Evolutionary conservation across 1,140 invertebrate species (phyloP).

Genomic region (Chrysopa pallens): DNA sequence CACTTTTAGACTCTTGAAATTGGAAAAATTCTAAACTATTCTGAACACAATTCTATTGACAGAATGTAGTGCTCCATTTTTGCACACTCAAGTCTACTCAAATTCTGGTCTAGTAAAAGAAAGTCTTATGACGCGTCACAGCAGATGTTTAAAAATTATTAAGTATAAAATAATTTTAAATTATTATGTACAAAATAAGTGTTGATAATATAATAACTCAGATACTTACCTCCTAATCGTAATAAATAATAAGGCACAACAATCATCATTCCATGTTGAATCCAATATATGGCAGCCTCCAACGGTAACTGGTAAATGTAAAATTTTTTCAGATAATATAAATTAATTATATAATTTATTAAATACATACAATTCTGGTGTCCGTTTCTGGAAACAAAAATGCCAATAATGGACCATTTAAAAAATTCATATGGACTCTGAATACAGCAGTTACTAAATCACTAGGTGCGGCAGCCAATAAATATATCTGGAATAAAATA

Average conservation of each 20-base stretch:
- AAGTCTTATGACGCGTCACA: no score
- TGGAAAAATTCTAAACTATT: no score
- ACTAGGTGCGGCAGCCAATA: slow-evolving; percentile 68
- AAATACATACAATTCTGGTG: slow-evolving; percentile 58
- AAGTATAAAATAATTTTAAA: no score
- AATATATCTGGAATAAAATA: slow-evolving; percentile 54
- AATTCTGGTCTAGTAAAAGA: no score
- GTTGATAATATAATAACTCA: no score
- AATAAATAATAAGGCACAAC: slow-evolving; percentile 83
- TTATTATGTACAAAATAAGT: no score
- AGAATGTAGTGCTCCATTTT: no score
- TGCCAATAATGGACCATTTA: slow-evolving; percentile 81
- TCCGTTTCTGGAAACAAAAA: slow-evolving; percentile 84
- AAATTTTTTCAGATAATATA: slow-evolving; percentile 2
- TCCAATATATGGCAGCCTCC: slow-evolving; percentile 80
- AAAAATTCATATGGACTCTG: slow-evolving; percentile 73
- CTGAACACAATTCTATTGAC: no score
- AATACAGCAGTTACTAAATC: slow-evolving; percentile 63
- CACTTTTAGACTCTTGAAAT: no score
- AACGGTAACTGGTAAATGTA: slow-evolving; percentile 55
- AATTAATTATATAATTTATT: slow-evolving; percentile 2
- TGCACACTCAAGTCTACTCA: no score
- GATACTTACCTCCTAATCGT: slow-evolving; percentile 55
- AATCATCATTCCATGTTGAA: slow-evolving; percentile 84
- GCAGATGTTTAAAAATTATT: no score